Percentiles rank a stretch among this genome's conserved stretches.
Conservation (phyloP, 1,140 invertebrate genomes). For the Macrobrachium nipponense region DNA sequence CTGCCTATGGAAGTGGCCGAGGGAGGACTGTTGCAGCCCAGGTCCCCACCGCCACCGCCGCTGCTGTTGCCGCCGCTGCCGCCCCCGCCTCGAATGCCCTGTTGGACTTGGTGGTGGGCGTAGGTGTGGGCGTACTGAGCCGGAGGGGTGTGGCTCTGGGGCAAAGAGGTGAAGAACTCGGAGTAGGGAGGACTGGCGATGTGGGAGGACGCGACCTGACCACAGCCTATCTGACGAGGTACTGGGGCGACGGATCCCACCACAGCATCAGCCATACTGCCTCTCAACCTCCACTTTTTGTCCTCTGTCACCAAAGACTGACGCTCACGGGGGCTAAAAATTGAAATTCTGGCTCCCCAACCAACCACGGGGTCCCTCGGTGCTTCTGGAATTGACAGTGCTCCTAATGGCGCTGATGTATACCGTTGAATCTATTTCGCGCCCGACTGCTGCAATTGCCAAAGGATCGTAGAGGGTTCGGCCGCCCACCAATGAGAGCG, state of each 20-base stretch:
- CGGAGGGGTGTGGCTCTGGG: constrained; percentile 43
- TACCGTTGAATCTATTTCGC: constrained; percentile 60
- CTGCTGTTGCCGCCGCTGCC: constrained; percentile 30
- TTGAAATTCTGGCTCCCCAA: constrained; percentile 56
- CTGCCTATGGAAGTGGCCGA: constrained; percentile 9
- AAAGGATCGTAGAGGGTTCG: constrained; percentile 46
- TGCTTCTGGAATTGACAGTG: constrained; percentile 56
- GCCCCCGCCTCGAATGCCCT: constrained; percentile 16
- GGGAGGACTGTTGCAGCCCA: constrained; percentile 28
- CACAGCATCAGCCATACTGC: constrained; percentile 53
- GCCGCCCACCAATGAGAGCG: constrained; percentile 56
- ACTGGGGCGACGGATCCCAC: constrained; percentile 42
- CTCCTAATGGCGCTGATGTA: constrained; percentile 59
- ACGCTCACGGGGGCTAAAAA: constrained; percentile 62
- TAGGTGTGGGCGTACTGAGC: constrained; percentile 29
- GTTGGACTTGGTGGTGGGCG: constrained; percentile 35
- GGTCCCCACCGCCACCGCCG: constrained; percentile 14
- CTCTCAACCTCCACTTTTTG: constrained; percentile 57
- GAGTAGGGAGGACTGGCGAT: constrained; percentile 38
- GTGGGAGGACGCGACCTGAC: constrained; percentile 41
- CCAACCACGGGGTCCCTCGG: constrained; percentile 47
- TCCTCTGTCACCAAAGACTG: constrained; percentile 61
- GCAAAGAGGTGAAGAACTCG: constrained; percentile 52
- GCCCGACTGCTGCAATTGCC: constrained; percentile 43
- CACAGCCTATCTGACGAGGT: constrained; percentile 43